These are phyloP conservation scores for Mercenaria mercenaria DNA, from an alignment of 1,140 invertebrate genomes.

Conservation along the genomic window DNA sequence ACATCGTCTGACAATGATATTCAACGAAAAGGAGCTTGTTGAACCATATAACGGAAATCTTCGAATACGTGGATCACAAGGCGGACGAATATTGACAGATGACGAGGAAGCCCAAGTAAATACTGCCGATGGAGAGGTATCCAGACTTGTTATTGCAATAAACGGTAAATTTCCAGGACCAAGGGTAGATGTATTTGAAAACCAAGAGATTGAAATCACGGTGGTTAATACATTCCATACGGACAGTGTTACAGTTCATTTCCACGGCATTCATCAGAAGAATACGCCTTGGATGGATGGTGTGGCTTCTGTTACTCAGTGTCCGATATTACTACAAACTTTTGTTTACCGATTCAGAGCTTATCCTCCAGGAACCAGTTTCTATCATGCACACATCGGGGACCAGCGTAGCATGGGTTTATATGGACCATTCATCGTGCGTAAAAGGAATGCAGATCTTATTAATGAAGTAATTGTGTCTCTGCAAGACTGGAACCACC, in stretches of 20 bases:
- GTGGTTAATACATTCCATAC: too few species aligned
- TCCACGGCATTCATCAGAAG: too few species aligned
- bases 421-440: conserved; percentile 73
- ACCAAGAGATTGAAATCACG: too few species aligned
- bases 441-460: neutral
- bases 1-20: conserved; percentile 39
- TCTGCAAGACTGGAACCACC: conserved; percentile 75
- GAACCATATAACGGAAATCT: neutral
- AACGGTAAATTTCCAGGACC: conserved; percentile 81
- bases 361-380: too few species aligned
- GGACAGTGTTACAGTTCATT: too few species aligned
- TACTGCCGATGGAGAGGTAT: conserved; percentile 73
- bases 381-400: conserved; percentile 81
- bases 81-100: neutral
- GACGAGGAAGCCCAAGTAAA: conserved; percentile 59
- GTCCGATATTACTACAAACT: conserved; percentile 93
- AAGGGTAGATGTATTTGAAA: conserved; percentile 90
- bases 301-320: conserved; percentile 95
- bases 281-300: conserved; percentile 95
- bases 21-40: conserved; percentile 28
- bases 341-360: conserved; percentile 92
- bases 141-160: conserved; percentile 43
- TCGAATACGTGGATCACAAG: neutral
- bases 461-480: conserved; percentile 43
- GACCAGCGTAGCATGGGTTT: too few species aligned